These are phyloP conservation scores for Beris morrisii DNA, from an alignment of 2,888 invertebrate genomes.

Conservation along the genomic window DNA sequence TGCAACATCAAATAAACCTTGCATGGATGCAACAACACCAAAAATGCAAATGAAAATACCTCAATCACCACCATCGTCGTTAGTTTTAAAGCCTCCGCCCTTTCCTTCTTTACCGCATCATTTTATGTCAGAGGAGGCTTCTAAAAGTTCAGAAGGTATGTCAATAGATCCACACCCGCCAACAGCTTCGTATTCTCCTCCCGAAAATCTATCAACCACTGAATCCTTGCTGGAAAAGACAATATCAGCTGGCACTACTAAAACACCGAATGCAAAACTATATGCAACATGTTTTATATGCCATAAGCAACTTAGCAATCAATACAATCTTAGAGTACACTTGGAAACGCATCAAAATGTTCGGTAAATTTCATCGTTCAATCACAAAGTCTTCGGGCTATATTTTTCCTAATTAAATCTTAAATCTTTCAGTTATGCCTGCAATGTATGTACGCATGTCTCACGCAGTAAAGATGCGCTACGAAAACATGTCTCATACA, in stretches of 20 bases:
- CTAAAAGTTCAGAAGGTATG: slow-evolving; percentile 34
- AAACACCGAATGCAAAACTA: slow-evolving; percentile 59
- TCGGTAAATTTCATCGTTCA: slow-evolving; percentile 49
- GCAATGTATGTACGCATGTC: slow-evolving; percentile 83
- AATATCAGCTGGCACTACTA: slow-evolving; percentile 42
- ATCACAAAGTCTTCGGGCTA: not conserved
- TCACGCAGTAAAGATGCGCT: slow-evolving; percentile 85
- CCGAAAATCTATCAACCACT: slow-evolving; percentile 33
- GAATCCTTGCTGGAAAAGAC: slow-evolving; percentile 41
- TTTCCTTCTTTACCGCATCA: slow-evolving; percentile 32
- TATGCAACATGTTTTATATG: slow-evolving; percentile 79
- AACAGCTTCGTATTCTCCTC: slow-evolving; percentile 42
- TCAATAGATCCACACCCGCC: slow-evolving; percentile 41
- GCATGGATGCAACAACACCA: slow-evolving; percentile 28
- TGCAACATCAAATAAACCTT: slow-evolving; percentile 41
- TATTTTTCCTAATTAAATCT: not conserved
- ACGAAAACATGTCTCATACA: slow-evolving; percentile 84
- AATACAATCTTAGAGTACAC: slow-evolving; percentile 86
- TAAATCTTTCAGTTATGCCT: slow-evolving; percentile 67
- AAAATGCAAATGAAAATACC: slow-evolving; percentile 35
- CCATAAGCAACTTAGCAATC: slow-evolving; percentile 85
- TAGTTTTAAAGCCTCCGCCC: slow-evolving; percentile 38
- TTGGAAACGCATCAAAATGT: slow-evolving; percentile 90
- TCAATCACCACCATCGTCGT: slow-evolving; percentile 39
- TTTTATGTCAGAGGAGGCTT: slow-evolving; percentile 34